These are phyloP conservation scores for Mesaphorura yosii DNA, from an alignment of 1,140 invertebrate species.

Conservation along the genomic window DNA sequence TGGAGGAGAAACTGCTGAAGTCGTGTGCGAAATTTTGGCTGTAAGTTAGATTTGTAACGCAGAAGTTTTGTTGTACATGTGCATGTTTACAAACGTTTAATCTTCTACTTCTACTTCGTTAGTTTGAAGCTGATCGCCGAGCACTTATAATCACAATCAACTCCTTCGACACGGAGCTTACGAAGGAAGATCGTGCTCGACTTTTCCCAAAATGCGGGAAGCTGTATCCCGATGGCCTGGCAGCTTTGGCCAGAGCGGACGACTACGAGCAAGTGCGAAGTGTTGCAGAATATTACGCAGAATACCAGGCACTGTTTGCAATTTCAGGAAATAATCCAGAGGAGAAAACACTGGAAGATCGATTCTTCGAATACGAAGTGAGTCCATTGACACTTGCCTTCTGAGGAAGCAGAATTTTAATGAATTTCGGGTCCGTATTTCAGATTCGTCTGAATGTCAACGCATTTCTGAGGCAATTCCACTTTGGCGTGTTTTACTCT, in stretches of 20 bases:
- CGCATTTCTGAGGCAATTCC: conserved; percentile 98
- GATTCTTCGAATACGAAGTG: conserved; percentile 99
- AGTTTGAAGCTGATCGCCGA: conserved; percentile 98
- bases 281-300: conserved; percentile 94
- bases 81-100: no score
- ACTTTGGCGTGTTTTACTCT: conserved; percentile 98
- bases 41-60: conserved; percentile 56
- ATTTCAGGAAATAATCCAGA: conserved; percentile 93
- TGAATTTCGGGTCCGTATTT: no score
- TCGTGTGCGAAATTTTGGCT: conserved; percentile 98
- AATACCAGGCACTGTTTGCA: conserved; percentile 95
- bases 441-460: conserved; percentile 90
- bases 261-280: conserved; percentile 99
- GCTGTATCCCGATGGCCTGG: conserved; percentile 91
- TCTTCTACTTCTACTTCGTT: no score
- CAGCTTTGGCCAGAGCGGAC: conserved; percentile 89
- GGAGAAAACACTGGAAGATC: conserved; percentile 98
- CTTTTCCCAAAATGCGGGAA: conserved; percentile 95
- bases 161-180: conserved; percentile 97
- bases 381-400: no score
- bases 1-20: conserved; percentile 94
- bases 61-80: no score
- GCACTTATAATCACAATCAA: conserved; percentile 99
- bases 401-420: no score
- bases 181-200: conserved; percentile 95